These are phyloP conservation scores for Tenthredo mesomela DNA, from an alignment of 2,888 invertebrate genomes.

Conservation along the genomic window DNA sequence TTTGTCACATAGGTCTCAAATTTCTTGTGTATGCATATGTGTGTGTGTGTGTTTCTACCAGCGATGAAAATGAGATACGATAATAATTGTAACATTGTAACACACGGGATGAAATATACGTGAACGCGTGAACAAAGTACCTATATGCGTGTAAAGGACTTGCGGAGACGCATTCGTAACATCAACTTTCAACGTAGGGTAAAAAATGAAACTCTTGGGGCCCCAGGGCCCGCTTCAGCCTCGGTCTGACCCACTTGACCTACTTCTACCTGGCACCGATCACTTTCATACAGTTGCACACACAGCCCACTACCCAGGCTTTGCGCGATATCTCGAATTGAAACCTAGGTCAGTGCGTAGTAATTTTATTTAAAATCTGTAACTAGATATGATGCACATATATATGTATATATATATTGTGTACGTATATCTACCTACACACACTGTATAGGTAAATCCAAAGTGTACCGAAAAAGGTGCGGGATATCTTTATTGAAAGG, in stretches of 20 bases:
- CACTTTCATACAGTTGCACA: constrained; percentile 63
- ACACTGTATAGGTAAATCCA: neutral
- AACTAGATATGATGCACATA: no score
- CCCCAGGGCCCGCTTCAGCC: constrained; percentile 53
- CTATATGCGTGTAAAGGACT: neutral
- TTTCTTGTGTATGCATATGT: neutral
- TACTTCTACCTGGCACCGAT: constrained; percentile 61
- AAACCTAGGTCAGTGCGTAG: constrained; percentile 66
- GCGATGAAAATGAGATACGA: neutral
- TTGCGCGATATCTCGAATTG: constrained; percentile 50
- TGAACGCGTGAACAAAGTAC: neutral
- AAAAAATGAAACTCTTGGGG: constrained; percentile 58
- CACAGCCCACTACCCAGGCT: constrained; percentile 48
- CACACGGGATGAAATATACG: neutral
- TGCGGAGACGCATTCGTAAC: constrained; percentile 48
- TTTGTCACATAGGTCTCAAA: neutral
- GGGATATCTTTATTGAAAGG: neutral
- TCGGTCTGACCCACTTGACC: constrained; percentile 60
- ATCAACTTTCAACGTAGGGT: constrained; percentile 54
- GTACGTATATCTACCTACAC: no score
- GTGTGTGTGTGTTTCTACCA: neutral
- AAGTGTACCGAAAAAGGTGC: neutral
- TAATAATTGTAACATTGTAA: neutral
- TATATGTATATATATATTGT: no score
- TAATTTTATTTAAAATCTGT: neutral